Evolutionary conservation across 2,888 invertebrate species (phyloP), one percentile per base, ranked within the genome.

Genomic region (Branchellion lobata): DNA sequence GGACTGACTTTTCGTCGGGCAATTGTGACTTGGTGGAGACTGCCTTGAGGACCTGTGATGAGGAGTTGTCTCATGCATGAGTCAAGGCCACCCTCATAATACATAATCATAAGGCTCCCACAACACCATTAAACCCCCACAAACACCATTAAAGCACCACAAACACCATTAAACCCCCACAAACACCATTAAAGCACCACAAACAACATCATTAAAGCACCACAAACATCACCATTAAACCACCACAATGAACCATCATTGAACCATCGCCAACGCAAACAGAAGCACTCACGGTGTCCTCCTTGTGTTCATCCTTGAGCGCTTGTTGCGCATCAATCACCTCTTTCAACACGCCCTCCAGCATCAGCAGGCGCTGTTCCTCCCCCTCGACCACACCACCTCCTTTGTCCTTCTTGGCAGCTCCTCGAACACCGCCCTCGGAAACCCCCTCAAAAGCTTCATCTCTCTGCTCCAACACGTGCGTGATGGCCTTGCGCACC

Each of bases 321-420:
- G 93, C 91, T 78, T 93, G 92, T 83, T 96, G 93, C 79, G 95
- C 94, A 87, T 97, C 97, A 85, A 96, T 94, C 87, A 96, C 94
- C 86, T 96, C 95, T 90, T 96, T 94, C 61, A 97, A 90, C 82
- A 94, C 91, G 85, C 93, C 93, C 87, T 98, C 97, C 79, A 95
- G 91, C 79, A 95, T 90, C 84, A 94, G 93, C 82, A 96, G 92
- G 87, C 93, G 93, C 72, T 74, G 71, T 14, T 81, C 82, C 0
- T n/a, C 40, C 18, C 33, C 82, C 73, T 85, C 86, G 47, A 86
- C 85, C 5, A 18, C 61, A 8, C 24, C 61, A n/a, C 61, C 61
- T 47, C 11, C 18, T 14, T 8, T 18, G 18, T 47, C 47, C 47
- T 47, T 8, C 47, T 47, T 47, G 5, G 61, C 40, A 40, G 8